phyloP scores from a whole-genome alignment of 2,797 vertebrate species.

The Morelia viridis region DNA sequence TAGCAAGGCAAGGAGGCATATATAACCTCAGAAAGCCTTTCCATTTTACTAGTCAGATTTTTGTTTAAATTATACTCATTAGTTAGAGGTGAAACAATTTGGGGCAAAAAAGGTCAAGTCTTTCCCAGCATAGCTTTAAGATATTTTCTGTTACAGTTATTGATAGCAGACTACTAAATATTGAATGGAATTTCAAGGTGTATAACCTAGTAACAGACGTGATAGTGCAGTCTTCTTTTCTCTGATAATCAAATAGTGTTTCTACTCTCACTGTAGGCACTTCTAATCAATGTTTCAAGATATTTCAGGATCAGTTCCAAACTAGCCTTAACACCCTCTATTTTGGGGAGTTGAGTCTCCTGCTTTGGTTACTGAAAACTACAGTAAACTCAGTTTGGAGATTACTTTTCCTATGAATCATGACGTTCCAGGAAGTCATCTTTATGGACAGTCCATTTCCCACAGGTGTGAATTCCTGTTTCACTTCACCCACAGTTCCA shows the following conservation, averaged over 20 bases:
- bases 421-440: neutral
- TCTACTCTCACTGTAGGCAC: neutral
- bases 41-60: neutral
- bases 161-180: neutral
- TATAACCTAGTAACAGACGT: neutral
- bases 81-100: neutral
- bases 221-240: neutral
- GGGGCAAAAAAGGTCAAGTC: neutral
- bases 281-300: neutral
- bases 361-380: neutral
- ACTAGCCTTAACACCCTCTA: neutral
- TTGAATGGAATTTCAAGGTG: neutral
- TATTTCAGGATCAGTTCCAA: neutral
- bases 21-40: neutral
- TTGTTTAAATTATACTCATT: neutral
- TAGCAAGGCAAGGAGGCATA: neutral
- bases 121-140: neutral
- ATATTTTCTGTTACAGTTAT: slow-evolving; percentile 1
- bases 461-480: neutral
- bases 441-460: neutral
- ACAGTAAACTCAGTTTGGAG: neutral
- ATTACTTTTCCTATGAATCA: neutral
- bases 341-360: neutral
- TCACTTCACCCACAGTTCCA: neutral
- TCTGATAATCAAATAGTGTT: neutral